These are phyloP conservation scores for Sebastes steindachneri DNA, from an alignment of 2,797 vertebrate genomes.

Conservation along the genomic window DNA sequence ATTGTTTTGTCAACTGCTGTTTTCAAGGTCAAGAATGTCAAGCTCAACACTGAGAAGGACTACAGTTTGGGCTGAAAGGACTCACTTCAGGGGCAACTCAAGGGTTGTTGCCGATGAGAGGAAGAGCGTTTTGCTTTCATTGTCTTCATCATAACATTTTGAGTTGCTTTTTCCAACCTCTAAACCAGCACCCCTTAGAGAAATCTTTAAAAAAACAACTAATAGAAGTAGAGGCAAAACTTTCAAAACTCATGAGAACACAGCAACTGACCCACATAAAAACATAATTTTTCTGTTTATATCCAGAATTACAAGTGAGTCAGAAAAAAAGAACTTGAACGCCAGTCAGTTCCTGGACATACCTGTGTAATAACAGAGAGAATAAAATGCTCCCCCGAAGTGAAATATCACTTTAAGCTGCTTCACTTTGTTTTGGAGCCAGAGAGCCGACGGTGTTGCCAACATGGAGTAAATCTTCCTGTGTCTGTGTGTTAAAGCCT, in stretches of 20 bases:
- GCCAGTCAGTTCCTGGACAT: background rate
- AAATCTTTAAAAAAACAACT: background rate
- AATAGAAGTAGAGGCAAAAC: background rate
- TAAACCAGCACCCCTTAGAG: background rate
- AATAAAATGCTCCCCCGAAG: slow-evolving; percentile 32
- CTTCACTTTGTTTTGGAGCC: slow-evolving; percentile 57
- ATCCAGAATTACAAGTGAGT: slow-evolving; percentile 5
- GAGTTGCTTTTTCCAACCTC: background rate
- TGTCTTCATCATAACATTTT: background rate
- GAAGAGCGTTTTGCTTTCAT: background rate
- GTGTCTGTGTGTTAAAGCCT: slow-evolving; percentile 56
- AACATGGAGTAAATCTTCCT: slow-evolving; percentile 63
- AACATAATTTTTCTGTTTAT: slow-evolving; percentile 1
- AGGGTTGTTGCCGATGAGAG: background rate
- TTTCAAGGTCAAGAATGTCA: background rate
- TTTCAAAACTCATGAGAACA: background rate
- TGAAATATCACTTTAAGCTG: slow-evolving; percentile 61
- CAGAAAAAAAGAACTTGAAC: background rate
- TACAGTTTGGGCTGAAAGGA: background rate
- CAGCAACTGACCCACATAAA: background rate
- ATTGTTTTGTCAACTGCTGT: background rate
- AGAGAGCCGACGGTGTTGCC: slow-evolving; percentile 34
- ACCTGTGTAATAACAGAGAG: slow-evolving; percentile 19
- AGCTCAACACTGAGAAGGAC: background rate
- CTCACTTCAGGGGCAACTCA: background rate